These are phyloP conservation scores for Ichneumoninae sp. DNA, from an alignment of 2,888 invertebrate species.

Conservation along the genomic window DNA sequence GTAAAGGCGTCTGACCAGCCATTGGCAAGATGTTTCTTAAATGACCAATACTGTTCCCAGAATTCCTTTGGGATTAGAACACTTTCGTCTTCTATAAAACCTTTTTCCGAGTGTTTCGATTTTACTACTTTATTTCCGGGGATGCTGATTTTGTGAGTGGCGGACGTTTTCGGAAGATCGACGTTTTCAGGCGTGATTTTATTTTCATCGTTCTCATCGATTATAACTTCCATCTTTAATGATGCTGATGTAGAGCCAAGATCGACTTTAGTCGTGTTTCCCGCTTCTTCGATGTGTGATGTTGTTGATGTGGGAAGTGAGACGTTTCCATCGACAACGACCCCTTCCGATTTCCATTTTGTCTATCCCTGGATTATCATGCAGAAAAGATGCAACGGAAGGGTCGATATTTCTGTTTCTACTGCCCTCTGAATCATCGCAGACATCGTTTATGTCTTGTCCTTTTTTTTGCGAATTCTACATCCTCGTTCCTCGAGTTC, in stretches of 20 bases:
- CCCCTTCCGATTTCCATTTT: not conserved
- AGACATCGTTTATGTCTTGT: not conserved
- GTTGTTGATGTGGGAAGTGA: too few relatives aligned
- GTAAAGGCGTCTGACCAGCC: constrained; percentile 27
- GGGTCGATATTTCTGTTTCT: not conserved
- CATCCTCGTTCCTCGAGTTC: not conserved
- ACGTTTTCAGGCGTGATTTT: not conserved
- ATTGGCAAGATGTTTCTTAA: not conserved
- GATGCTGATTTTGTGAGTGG: not conserved
- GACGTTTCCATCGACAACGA: too few relatives aligned
- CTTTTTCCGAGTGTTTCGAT: constrained; percentile 3
- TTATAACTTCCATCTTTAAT: too few relatives aligned
- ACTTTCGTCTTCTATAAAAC: constrained; percentile 7
- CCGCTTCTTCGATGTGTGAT: too few relatives aligned
- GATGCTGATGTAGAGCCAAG: too few relatives aligned
- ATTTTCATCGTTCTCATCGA: too few relatives aligned
- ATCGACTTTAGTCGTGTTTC: too few relatives aligned
- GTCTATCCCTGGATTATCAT: not conserved
- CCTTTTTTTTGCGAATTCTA: not conserved
- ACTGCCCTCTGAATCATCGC: not conserved
- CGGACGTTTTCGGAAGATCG: not conserved
- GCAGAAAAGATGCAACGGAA: not conserved
- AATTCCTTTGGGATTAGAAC: constrained; percentile 11
- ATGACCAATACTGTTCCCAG: constrained; percentile 26
- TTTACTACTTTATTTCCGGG: not conserved